Conservation (phyloP, 2,797 vertebrate species). For the Phrynocephalus guinanensis region DNA sequence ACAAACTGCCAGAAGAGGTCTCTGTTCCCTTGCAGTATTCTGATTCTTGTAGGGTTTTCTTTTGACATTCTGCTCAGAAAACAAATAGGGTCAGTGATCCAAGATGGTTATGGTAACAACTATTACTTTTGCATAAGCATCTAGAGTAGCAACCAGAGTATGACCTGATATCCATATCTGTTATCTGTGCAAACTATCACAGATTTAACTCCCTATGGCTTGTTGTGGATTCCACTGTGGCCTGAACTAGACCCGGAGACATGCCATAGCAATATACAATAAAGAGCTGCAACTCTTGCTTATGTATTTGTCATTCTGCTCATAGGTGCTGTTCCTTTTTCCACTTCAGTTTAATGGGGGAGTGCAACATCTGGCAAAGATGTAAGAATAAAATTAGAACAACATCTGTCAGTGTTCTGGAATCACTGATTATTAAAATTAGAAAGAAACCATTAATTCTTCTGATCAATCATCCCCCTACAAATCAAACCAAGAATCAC, state of each 20-base stretch:
- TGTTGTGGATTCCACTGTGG: neutral
- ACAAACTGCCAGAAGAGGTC: slow-evolving; percentile 71
- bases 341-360: neutral
- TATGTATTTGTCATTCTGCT: slow-evolving; percentile 19
- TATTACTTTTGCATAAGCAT: neutral
- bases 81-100: neutral
- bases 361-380: slow-evolving; percentile 29
- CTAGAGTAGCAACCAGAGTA: neutral
- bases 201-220: neutral
- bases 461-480: neutral
- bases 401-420: slow-evolving; percentile 38
- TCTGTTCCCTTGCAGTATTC: slow-evolving; percentile 64
- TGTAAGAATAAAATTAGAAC: slow-evolving; percentile 31
- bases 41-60: neutral
- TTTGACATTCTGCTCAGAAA: neutral
- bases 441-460: slow-evolving; percentile 14
- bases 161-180: neutral
- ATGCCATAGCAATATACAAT: neutral
- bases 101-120: neutral
- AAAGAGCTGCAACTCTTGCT: neutral
- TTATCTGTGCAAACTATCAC: neutral
- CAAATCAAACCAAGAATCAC: neutral
- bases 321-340: slow-evolving; percentile 9
- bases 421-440: slow-evolving; percentile 25
- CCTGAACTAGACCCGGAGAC: neutral